Base-by-base conservation (phyloP, 2,113 vertebrate genomes). In the Suricata suricatta region DNA sequence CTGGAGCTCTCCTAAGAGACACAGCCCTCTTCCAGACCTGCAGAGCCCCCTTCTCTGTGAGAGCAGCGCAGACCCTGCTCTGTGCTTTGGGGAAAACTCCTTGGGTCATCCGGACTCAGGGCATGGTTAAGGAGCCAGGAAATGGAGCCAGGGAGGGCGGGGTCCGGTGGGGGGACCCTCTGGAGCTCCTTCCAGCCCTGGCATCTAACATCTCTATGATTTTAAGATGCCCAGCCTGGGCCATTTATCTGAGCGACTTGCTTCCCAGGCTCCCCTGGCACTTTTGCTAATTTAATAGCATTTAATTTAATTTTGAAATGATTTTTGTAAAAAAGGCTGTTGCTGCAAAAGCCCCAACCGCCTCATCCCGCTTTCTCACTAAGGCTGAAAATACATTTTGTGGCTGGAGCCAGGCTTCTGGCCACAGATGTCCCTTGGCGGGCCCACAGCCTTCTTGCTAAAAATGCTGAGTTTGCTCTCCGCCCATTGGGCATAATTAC, bases 241-340 rank as follows among this genome's bases (percentile, higher is more conserved):
- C 74, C 69, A 50, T 92, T 80, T 89, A 86, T 96, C 80, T 54
- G 85, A 81, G 35, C 10, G 69, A 52, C 95, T 92, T 63, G 86
- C 47, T 74, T 92, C 74, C 93, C 63, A 35, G 71, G 21, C 16
- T 94, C 93, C 72, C 95, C 50, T 92, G 97, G 84, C 83, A 69
- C 88, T 72, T 95, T 79, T 2, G 77, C 89, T 97, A 96, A 97
- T 96, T 97, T 96, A 96, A 96, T 95, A 93, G 93, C 96, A 96
- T 96, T 97, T 96, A 96, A 97, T 97, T 98, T 97, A 96, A 97
- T 98, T 97, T 96, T 35, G 35, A 96, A 97, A 97, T 96, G 95
- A 95, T 96, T 97, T 96, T 90, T 92, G 54, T 7, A 74, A 79
- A 68, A 95, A 91, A 90, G 68, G 47, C 83, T 60, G n/a, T 90